These are phyloP conservation scores for Eledone cirrhosa DNA, from an alignment of 2,888 invertebrate genomes.

Conservation along the genomic window DNA sequence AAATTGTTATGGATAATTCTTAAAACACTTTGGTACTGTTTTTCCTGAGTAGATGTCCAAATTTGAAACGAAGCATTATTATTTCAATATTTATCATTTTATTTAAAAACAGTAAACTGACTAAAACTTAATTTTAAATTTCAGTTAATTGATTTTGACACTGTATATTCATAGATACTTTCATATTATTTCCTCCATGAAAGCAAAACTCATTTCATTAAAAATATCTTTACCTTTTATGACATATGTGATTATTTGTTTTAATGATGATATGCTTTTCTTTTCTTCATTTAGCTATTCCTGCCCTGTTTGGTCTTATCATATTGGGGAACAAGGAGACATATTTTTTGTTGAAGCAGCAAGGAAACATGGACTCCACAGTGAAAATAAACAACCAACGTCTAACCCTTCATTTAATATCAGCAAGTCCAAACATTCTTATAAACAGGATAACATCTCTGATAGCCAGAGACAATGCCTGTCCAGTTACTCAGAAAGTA, in stretches of 20 bases:
- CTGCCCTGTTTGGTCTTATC: constrained; percentile 43
- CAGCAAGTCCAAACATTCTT: not conserved
- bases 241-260: too few relatives aligned
- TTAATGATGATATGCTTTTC: not conserved
- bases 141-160: too few relatives aligned
- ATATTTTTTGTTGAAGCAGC: constrained; percentile 45
- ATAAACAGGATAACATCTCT: not conserved
- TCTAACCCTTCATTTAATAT: not conserved
- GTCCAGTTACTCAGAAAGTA: constrained; percentile 4
- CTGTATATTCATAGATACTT: too few relatives aligned
- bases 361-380: not conserved
- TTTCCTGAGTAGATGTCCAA: too few relatives aligned
- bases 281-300: constrained; percentile 37
- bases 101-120: too few relatives aligned
- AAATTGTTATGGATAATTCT: too few relatives aligned
- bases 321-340: constrained; percentile 48
- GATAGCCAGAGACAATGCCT: not conserved
- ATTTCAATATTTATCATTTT: too few relatives aligned
- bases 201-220: not conserved
- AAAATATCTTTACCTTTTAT: not conserved
- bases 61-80: too few relatives aligned
- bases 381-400: too few relatives aligned
- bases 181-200: too few relatives aligned
- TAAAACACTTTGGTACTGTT: too few relatives aligned
- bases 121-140: too few relatives aligned